A percentile compares a stretch with the other conserved stretches of the same genome.
phyloP scores from a whole-genome alignment of 2,113 vertebrate species.

The Hemibagrus wyckioides region DNA sequence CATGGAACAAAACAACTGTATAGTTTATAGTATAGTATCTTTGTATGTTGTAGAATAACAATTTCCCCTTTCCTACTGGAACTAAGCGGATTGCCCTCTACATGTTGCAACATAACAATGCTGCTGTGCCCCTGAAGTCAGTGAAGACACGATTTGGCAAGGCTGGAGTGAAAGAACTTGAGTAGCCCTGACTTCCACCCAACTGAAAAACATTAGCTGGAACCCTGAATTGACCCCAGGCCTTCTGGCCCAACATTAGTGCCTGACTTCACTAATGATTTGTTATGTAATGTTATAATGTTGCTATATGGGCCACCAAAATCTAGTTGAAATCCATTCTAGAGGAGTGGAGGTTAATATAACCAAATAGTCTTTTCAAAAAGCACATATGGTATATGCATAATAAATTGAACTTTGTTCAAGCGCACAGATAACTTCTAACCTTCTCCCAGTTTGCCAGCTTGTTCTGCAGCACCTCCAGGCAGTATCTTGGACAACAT shows the following conservation, averaged over 20 bases:
- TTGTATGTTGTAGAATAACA: too few relatives aligned
- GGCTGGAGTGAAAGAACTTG: neutral
- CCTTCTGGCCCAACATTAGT: neutral
- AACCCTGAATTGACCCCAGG: neutral
- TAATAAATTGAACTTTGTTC: neutral
- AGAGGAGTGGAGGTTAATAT: neutral
- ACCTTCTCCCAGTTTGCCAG: slow-evolving; percentile 98
- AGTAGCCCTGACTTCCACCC: neutral
- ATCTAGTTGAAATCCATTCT: neutral
- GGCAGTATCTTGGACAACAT: slow-evolving; percentile 95
- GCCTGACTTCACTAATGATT: neutral
- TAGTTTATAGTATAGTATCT: too few relatives aligned
- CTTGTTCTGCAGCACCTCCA: slow-evolving; percentile 91
- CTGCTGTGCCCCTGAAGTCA: neutral
- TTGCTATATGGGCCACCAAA: neutral
- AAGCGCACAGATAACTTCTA: slow-evolving; percentile 7
- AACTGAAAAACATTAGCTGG: neutral
- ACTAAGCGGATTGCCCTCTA: neutral
- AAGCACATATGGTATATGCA: neutral
- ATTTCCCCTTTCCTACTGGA: too few relatives aligned
- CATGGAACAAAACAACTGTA: neutral
- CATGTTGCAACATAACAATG: neutral
- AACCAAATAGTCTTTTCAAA: neutral
- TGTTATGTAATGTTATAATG: too few relatives aligned
- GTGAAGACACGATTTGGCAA: neutral